Evolutionary conservation across 2,797 vertebrate species (phyloP).

Genomic region (Mus minutoides): DNA sequence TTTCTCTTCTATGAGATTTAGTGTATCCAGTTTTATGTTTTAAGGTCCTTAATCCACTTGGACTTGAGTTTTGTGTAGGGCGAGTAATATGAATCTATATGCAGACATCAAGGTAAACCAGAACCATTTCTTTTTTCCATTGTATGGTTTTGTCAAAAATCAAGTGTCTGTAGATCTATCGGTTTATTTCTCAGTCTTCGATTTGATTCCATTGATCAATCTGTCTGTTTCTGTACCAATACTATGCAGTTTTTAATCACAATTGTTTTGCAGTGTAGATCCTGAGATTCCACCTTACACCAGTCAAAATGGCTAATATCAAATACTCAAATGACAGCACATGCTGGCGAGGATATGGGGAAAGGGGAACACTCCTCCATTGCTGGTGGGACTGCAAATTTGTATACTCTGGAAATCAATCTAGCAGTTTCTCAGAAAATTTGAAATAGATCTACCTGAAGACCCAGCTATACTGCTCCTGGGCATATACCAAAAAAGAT

Average conservation of each 20-base stretch:
- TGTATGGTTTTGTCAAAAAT: not conserved
- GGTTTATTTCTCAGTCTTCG: not conserved
- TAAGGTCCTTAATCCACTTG: not conserved
- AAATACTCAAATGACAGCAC: no score
- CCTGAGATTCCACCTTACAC: not conserved
- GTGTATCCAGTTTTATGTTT: not conserved
- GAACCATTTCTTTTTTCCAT: not conserved
- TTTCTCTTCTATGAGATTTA: not conserved
- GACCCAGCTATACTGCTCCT: no score
- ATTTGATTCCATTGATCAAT: not conserved
- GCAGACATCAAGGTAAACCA: not conserved
- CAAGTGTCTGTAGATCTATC: not conserved
- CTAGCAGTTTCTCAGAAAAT: no score
- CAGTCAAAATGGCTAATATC: not conserved
- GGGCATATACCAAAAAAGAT: no score
- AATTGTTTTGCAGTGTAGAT: not conserved
- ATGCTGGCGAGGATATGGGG: no score
- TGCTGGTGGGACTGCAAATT: no score
- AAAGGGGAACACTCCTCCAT: no score
- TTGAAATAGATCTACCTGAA: no score
- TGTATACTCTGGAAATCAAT: no score
- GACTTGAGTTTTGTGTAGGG: not conserved
- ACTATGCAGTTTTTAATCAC: not conserved
- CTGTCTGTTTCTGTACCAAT: not conserved
- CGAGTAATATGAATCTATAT: not conserved